A percentile compares a stretch with the other conserved stretches of the same genome.
Conservation (phyloP, 1,140 invertebrate genomes). For the Bicyclus anynana region DNA sequence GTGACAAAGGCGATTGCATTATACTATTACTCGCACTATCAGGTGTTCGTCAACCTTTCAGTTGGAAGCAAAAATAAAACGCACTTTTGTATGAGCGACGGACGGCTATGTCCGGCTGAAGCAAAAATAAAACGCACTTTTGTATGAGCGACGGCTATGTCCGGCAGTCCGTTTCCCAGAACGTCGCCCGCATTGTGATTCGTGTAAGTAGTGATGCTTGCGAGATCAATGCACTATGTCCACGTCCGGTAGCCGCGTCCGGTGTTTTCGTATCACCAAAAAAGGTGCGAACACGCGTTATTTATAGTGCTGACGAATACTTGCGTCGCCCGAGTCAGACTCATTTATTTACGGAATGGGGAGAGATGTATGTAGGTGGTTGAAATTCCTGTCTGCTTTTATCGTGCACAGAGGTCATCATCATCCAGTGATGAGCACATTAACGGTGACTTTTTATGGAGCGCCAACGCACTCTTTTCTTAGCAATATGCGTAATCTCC, state of each 20-base stretch:
- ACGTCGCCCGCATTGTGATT: slow-evolving; percentile 41
- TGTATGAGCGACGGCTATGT: slow-evolving; percentile 52
- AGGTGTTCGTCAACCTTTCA: slow-evolving; percentile 15
- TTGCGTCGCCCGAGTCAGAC: slow-evolving; percentile 38
- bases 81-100: slow-evolving; percentile 45
- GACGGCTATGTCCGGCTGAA: slow-evolving; percentile 54
- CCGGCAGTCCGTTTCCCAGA: slow-evolving; percentile 52
- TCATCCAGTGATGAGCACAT: no score
- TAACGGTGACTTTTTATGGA: no score
- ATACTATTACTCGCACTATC: not conserved
- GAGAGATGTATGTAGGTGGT: slow-evolving; percentile 45
- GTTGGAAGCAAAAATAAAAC: slow-evolving; percentile 15
- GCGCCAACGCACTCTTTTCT: no score
- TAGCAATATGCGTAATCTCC: no score
- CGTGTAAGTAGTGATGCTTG: slow-evolving; percentile 45
- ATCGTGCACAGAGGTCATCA: not conserved
- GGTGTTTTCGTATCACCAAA: slow-evolving; percentile 70
- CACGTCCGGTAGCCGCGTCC: slow-evolving; percentile 68
- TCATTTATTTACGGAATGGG: slow-evolving; percentile 53
- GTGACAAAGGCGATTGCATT: slow-evolving; percentile 30
- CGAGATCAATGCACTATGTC: slow-evolving; percentile 54
- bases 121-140: slow-evolving; percentile 29
- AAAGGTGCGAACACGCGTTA: slow-evolving; percentile 71
- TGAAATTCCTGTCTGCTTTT: slow-evolving; percentile 3
- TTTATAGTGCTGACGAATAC: slow-evolving; percentile 67